Evolutionary conservation across 2,797 vertebrate genomes (phyloP), one percentile per base, ranked within the genome.

Genomic region (Chelidonichthys spinosus): DNA sequence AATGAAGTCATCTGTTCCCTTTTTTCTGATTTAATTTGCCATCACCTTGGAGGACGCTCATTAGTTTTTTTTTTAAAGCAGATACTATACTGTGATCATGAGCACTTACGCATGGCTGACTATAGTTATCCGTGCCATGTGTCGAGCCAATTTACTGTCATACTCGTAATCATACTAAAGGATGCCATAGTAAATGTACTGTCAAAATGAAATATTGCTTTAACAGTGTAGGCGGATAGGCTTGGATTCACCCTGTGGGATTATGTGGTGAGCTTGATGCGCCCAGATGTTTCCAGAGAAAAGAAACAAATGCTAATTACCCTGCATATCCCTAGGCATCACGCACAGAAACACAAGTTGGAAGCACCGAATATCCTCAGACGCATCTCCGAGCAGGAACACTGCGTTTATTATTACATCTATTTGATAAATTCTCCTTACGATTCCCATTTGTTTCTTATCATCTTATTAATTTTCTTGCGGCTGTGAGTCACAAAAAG

Each of bases 231-330:
- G 89, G 88, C 66, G 69, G 85, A 64, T 68, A 76, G 83, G 78
- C 85, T 85, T 76, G 82, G 85, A 85, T 89, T 92, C 84, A 68
- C 82, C 90, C 88, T 91, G 58, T 72, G 85, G 89, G 88, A 91
- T 90, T 85, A 85, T 82, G 75, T 83, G 84, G 79, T 83, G 87
- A 89, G 85, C 81, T 86, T 87, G 87, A 86, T 90, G 84, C 79
- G 85, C 83, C 85, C 92, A 93, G 92, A 93, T 95, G 94, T 94
- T 94, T 93, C 84, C 70, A 87, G 82, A 89, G 84, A 87, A 89
- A 90, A 80, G 82, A 89, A 91, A 92, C 85, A 90, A 91, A 91
- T 87, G 88, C 90, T 93, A 94, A 94, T 95, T 93, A 91, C 81
- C 81, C 72, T 73, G 85, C 86, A 87, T 81, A 86, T 86, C 87